A percentile compares a stretch with the other conserved stretches of the same genome.
phyloP scores from a whole-genome alignment of 2,113 vertebrate genomes.

The Fulica atra region DNA sequence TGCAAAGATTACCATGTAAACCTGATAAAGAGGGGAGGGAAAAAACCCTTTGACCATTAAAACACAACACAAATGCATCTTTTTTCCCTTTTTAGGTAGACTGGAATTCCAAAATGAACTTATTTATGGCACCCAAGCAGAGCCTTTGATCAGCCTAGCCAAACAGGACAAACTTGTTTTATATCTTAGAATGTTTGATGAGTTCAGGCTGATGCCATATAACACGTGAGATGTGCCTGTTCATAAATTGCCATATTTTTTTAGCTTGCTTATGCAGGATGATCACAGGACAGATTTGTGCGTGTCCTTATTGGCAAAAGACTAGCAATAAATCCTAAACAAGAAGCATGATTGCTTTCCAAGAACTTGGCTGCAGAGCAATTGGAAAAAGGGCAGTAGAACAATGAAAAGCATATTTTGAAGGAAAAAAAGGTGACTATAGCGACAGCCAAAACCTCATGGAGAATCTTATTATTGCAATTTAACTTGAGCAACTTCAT shows the following conservation, averaged over 20 bases:
- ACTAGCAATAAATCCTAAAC: constrained; percentile 42
- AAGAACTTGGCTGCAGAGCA: constrained; percentile 57
- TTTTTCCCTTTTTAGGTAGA: background rate
- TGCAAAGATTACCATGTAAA: background rate
- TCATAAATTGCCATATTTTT: constrained; percentile 34
- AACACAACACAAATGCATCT: background rate
- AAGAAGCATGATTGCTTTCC: constrained; percentile 37
- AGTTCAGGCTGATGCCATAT: background rate
- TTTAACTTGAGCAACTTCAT: constrained; percentile 2
- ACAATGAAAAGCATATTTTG: constrained; percentile 54
- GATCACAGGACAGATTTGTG: constrained; percentile 46
- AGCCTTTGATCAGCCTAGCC: background rate
- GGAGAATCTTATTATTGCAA: constrained; percentile 9
- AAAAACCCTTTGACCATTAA: background rate
- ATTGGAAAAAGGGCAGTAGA: constrained; percentile 57
- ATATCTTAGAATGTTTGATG: background rate
- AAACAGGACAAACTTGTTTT: background rate
- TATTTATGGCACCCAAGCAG: background rate
- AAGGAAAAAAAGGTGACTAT: constrained; percentile 26
- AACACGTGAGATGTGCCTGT: background rate
- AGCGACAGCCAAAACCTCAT: constrained; percentile 25
- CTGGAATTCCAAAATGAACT: background rate
- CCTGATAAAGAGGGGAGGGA: background rate
- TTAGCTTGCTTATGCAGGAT: constrained; percentile 41
- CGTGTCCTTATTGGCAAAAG: constrained; percentile 39